Evolutionary conservation across 2,888 invertebrate genomes (phyloP), one percentile per base, ranked within the genome.

Genomic region (Spilosoma lubricipeda): DNA sequence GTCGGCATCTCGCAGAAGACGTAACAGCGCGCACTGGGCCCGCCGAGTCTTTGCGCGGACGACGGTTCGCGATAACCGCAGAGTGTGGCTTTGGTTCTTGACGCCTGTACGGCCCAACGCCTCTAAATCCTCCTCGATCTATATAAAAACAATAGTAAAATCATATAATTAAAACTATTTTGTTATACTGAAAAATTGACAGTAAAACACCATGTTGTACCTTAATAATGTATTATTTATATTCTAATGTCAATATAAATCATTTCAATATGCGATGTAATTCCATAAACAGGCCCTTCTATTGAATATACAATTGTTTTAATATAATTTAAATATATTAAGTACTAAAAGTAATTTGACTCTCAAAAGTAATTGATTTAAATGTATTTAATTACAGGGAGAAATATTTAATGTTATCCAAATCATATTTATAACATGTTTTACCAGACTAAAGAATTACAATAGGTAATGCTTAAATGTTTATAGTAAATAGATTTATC

Each of bases 111-210:
- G 96, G 66, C 96, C 96, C 72, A 99, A 94, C 82, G 97, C 97
- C 82, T 98, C 97, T 67, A 99, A 97, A 91, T 99, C 99, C 86
- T 99, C 98, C 87, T 99, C 98, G 86, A 98, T 96, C 98, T 98
- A 72, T 11, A 3, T 3, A 36, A 20, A 23, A 33, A 64, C 39
- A 39, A 39, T 39, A 39, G 9, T 39, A 39, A 39, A 39, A 11
- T 27, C 3, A 33, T 5, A 0, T 36, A 3, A 66, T 39, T 23
- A 39, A n/a, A 33, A 20, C 13, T 36, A n/a, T 66, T 33, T 20
- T 39, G 33, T 33, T 66, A 0, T 23, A 1, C 8, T 9, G 20
- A 20, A 30, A 23, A 23, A 52, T 52, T 23, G 9, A 56, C n/a
- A n/a, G n/a, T 56, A 5, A 23, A 52, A 52, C 23, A 52, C 23